phyloP scores from a whole-genome alignment of 2,797 vertebrate genomes.

The Acridotheres tristis region DNA sequence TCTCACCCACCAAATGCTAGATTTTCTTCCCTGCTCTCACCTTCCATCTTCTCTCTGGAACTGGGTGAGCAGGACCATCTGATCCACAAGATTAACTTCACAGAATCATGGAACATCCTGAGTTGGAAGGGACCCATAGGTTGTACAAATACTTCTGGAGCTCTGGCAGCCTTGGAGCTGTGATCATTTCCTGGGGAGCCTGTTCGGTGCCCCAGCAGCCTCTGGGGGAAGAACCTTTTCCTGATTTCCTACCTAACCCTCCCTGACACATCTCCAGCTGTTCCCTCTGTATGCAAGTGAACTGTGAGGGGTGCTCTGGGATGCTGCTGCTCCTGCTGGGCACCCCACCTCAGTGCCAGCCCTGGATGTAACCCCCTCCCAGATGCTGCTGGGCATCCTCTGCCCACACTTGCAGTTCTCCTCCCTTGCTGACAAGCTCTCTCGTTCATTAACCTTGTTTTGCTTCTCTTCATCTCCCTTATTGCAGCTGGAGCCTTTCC shows the following conservation, averaged over 20 bases:
- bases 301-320: background rate
- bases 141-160: background rate
- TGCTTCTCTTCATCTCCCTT: background rate
- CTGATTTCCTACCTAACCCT: background rate
- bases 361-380: background rate
- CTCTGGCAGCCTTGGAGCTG: background rate
- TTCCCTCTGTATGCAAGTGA: background rate
- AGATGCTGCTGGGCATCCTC: background rate
- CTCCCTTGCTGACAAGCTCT: background rate
- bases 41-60: background rate
- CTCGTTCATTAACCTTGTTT: conserved; percentile 6
- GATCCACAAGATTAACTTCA: background rate
- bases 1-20: background rate
- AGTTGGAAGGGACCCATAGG: background rate
- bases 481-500: background rate
- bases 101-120: background rate
- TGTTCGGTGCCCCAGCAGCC: background rate
- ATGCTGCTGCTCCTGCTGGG: background rate
- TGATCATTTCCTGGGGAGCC: background rate
- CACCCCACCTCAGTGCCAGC: background rate
- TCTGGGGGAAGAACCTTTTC: background rate
- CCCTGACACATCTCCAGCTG: background rate
- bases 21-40: background rate
- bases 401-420: background rate
- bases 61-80: background rate